Conservation (phyloP, 1,140 invertebrate genomes). For the Drosophila biarmipes region DNA sequence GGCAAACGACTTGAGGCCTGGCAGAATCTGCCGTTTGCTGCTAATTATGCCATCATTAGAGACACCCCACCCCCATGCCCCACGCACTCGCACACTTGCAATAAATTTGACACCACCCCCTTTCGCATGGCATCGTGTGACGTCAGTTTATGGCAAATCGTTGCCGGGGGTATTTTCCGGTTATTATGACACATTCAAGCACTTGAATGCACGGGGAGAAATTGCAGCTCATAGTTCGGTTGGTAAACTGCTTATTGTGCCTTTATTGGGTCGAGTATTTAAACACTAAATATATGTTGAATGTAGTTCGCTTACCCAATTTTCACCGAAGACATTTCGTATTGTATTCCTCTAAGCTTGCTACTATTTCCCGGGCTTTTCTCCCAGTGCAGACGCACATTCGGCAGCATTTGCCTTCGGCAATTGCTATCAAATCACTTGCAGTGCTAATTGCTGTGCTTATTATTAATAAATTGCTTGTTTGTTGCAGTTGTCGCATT, state of each 20-base stretch:
- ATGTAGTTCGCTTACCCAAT: too few relatives aligned
- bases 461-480: constrained; percentile 60
- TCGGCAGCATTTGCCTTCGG: constrained; percentile 4
- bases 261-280: too few relatives aligned
- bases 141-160: constrained; percentile 58
- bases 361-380: background rate
- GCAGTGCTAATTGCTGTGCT: constrained; percentile 54
- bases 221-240: background rate
- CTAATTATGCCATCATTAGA: constrained; percentile 82
- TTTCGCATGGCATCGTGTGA: constrained; percentile 1
- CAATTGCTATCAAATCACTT: constrained; percentile 50
- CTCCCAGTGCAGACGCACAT: background rate
- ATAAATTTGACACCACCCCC: constrained; percentile 62
- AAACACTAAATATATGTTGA: too few relatives aligned
- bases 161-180: constrained; percentile 19
- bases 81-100: constrained; percentile 32
- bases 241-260: too few relatives aligned
- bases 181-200: constrained; percentile 38
- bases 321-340: too few relatives aligned
- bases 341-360: background rate
- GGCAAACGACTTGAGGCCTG: background rate
- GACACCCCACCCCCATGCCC: constrained; percentile 7
- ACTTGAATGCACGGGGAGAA: background rate
- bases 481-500: constrained; percentile 45
- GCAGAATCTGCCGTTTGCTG: constrained; percentile 50